A percentile compares a stretch with the other conserved stretches of the same genome.
Conservation (phyloP, 2,797 vertebrate genomes). For the Amniataba percoides region DNA sequence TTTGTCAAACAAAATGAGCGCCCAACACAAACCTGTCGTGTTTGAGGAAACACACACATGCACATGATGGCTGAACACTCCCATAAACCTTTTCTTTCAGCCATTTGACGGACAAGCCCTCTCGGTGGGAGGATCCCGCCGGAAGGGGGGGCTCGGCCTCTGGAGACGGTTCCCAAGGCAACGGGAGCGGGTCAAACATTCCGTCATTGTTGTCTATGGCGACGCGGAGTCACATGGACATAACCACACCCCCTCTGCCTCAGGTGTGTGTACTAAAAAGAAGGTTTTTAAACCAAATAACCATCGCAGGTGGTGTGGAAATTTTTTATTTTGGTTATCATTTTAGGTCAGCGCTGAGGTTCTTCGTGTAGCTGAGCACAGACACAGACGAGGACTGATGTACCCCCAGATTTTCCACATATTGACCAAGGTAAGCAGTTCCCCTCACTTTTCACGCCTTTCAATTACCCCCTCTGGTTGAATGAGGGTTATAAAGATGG, state of each 20-base stretch:
- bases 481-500: not conserved
- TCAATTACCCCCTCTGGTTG: not conserved
- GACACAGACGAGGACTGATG: conserved; percentile 94
- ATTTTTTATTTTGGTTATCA: fast-evolving
- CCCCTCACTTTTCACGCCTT: not conserved
- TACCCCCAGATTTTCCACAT: conserved; percentile 95
- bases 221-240: conserved; percentile 94
- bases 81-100: conserved; percentile 69
- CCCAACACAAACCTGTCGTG: not conserved
- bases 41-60: not conserved
- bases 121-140: conserved; percentile 89
- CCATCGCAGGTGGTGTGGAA: not conserved
- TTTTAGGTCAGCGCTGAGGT: conserved; percentile 90
- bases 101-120: conserved; percentile 88
- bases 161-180: conserved; percentile 86
- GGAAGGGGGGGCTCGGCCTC: conserved; percentile 82
- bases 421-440: conserved; percentile 87
- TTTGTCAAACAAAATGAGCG: not conserved
- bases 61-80: not conserved
- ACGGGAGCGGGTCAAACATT: conserved; percentile 89
- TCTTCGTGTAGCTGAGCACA: conserved; percentile 92
- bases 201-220: conserved; percentile 95
- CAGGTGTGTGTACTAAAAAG: conserved; percentile 67
- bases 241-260: conserved; percentile 93
- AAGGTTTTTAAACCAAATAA: not conserved